Evolutionary conservation across 2,888 invertebrate genomes (phyloP).

Genomic region (Lepidochitona cinerea): DNA sequence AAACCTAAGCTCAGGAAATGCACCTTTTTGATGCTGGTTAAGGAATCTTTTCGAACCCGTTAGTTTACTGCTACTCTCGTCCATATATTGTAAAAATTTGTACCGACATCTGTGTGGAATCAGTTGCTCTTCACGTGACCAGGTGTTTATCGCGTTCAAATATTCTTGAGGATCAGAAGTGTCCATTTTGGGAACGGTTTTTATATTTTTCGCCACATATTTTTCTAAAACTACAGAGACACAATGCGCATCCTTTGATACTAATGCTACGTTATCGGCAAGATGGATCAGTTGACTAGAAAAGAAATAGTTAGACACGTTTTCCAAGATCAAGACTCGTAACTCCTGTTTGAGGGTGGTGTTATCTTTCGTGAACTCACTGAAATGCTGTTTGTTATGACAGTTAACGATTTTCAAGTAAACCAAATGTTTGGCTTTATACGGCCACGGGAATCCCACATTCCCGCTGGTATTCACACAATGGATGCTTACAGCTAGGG

Average conservation of each 20-base stretch:
- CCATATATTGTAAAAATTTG: slow-evolving; percentile 30
- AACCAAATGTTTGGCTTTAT: slow-evolving; percentile 33
- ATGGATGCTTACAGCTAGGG: neutral
- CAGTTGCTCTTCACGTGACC: neutral
- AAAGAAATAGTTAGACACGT: neutral
- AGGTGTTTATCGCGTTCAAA: neutral
- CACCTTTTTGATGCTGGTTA: neutral
- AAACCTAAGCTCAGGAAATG: neutral
- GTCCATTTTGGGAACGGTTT: neutral
- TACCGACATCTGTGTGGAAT: slow-evolving; percentile 35
- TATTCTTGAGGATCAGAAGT: neutral
- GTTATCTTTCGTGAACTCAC: neutral
- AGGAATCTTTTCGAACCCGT: neutral
- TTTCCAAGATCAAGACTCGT: neutral
- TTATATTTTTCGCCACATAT: neutral
- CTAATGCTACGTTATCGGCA: neutral
- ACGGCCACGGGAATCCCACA: slow-evolving; percentile 32
- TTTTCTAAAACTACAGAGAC: neutral
- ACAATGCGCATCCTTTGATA: neutral
- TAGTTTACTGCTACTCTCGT: slow-evolving; percentile 34
- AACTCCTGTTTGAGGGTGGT: neutral
- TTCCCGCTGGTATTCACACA: neutral
- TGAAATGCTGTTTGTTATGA: slow-evolving; percentile 21
- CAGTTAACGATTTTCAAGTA: slow-evolving; percentile 31
- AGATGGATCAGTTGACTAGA: neutral